Conservation (phyloP, 2,888 invertebrate genomes). For the Pseudococcus viburni region DNA sequence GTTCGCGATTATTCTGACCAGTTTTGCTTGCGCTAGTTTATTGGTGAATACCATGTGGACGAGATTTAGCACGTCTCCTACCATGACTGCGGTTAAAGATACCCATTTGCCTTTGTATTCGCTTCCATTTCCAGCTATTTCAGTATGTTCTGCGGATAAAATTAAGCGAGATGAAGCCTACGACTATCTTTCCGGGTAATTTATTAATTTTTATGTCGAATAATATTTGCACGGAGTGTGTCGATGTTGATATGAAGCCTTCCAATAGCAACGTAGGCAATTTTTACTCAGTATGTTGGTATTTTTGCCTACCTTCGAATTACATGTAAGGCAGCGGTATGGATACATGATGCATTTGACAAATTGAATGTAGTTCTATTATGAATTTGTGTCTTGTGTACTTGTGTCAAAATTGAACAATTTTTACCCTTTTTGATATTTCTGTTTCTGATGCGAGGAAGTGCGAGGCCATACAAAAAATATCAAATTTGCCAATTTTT, state of each 20-base stretch:
- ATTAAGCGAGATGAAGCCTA: slow-evolving; percentile 69
- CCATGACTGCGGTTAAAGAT: slow-evolving; percentile 69
- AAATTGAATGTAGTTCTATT: too few relatives aligned
- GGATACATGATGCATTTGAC: too few relatives aligned
- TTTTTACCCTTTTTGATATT: too few relatives aligned
- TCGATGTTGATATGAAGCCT: background rate
- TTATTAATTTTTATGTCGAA: background rate
- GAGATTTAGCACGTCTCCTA: slow-evolving; percentile 69
- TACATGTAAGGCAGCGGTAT: too few relatives aligned
- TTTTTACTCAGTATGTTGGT: too few relatives aligned
- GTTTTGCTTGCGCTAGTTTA: slow-evolving; percentile 68
- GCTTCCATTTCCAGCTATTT: slow-evolving; percentile 70
- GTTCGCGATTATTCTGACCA: slow-evolving; percentile 68
- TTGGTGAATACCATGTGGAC: slow-evolving; percentile 69
- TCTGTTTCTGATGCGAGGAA: too few relatives aligned
- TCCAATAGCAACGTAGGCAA: too few relatives aligned
- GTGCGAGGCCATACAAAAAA: too few relatives aligned
- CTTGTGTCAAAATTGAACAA: too few relatives aligned
- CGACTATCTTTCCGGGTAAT: slow-evolving; percentile 67
- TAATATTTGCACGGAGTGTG: background rate
- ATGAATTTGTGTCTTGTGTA: too few relatives aligned
- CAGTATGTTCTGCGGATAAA: slow-evolving; percentile 69
- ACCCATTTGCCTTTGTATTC: slow-evolving; percentile 69
- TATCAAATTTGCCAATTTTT: too few relatives aligned
- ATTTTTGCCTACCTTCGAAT: too few relatives aligned